Conservation (phyloP, 2,888 invertebrate genomes). For the Lasius fuliginosus region DNA sequence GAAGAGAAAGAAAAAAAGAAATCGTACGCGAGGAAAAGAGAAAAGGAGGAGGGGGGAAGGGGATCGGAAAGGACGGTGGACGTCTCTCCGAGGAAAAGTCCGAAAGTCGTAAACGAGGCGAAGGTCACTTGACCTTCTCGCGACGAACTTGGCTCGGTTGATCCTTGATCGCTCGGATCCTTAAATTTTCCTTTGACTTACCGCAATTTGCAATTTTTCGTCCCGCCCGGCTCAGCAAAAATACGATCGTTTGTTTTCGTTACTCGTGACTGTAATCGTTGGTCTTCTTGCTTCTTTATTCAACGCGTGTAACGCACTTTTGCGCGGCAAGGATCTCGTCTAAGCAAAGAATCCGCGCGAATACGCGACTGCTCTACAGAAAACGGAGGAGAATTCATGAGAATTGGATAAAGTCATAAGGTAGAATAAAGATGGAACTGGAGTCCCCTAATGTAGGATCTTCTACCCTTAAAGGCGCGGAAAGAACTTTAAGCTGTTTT, state of each 20-base stretch:
- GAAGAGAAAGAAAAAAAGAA: not conserved
- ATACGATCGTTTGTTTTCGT: conserved; percentile 29
- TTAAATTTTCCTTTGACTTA: conserved; percentile 32
- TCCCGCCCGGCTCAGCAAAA: not conserved
- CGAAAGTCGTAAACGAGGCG: conserved; percentile 61
- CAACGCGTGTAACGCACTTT: conserved; percentile 38
- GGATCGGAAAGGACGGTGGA: not conserved
- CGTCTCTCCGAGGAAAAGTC: conserved; percentile 64
- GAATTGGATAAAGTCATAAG: conserved; percentile 72
- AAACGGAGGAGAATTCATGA: conserved; percentile 57
- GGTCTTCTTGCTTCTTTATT: conserved; percentile 34
- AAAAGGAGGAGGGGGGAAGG: not conserved
- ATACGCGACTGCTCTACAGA: conserved; percentile 23
- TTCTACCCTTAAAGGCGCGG: conserved; percentile 59
- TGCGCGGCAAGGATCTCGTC: conserved; percentile 21
- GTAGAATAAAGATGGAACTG: conserved; percentile 62
- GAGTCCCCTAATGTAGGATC: conserved; percentile 65
- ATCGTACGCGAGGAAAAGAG: not conserved
- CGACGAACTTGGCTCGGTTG: conserved; percentile 2
- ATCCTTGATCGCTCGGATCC: conserved; percentile 7
- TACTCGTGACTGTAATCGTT: conserved; percentile 28
- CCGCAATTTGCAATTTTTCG: conserved; percentile 25
- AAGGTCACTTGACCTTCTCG: conserved; percentile 43
- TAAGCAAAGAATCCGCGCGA: conserved; percentile 34
- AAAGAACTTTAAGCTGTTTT: conserved; percentile 66